Percentiles rank a stretch among this genome's conserved stretches.
Evolutionary conservation across 2,113 vertebrate genomes (phyloP).

Genomic region (Melospiza melodia): DNA sequence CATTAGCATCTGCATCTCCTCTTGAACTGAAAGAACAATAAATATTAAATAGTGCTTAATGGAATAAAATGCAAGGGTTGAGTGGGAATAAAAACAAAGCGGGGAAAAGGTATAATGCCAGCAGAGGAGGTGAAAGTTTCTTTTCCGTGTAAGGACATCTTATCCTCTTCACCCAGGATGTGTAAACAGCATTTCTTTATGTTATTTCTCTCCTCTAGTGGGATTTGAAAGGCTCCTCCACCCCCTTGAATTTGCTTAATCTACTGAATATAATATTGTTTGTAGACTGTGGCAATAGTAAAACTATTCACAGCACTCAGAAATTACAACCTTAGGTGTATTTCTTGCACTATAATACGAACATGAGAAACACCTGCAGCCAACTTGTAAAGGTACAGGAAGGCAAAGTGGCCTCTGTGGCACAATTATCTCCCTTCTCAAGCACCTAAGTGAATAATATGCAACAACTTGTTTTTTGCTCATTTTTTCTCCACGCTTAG

Average conservation of each 20-base stretch:
- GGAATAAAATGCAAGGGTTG: background rate
- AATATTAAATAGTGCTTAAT: background rate
- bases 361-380: background rate
- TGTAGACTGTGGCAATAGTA: background rate
- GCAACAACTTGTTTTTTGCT: background rate
- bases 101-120: background rate
- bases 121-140: background rate
- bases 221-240: background rate
- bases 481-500: background rate
- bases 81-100: background rate
- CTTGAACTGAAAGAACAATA: conserved; percentile 10
- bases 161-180: background rate
- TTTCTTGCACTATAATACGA: background rate
- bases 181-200: background rate
- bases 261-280: background rate
- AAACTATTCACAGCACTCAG: background rate
- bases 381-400: background rate
- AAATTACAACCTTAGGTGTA: background rate
- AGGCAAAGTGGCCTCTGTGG: background rate
- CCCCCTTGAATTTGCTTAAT: background rate
- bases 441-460: background rate
- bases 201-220: background rate
- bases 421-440: background rate
- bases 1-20: background rate
- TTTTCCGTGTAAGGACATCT: background rate